Conservation (phyloP, 2,113 vertebrate genomes). For the Pampusana beccarii region DNA sequence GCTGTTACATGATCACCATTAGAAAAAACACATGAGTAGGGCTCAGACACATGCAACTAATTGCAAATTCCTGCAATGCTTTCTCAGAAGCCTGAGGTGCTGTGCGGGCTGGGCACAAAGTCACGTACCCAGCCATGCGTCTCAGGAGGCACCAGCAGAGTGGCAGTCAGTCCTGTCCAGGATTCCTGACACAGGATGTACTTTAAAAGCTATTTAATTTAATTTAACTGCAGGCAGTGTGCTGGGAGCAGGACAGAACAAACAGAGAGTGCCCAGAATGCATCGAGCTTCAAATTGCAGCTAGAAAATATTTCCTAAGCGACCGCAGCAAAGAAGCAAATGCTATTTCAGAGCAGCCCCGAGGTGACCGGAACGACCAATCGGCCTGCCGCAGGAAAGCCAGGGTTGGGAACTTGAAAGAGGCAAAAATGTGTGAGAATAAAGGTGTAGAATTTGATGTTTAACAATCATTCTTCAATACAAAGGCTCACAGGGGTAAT, state of each 20-base stretch:
- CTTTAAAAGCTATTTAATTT: too few species aligned
- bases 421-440: neutral
- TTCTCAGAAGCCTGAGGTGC: neutral
- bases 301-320: neutral
- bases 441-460: neutral
- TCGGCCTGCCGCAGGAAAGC: neutral
- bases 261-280: neutral
- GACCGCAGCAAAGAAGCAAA: neutral
- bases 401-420: neutral
- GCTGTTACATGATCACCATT: neutral
- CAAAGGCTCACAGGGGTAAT: neutral
- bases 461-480: neutral
- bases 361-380: neutral
- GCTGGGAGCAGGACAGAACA: neutral
- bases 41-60: neutral
- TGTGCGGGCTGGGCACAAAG: neutral
- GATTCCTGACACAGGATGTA: neutral
- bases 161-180: neutral
- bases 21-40: neutral
- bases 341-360: neutral
- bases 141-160: neutral
- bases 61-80: neutral
- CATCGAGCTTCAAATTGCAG: neutral
- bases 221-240: neutral
- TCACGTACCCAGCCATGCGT: neutral